Evolutionary conservation across 2,113 vertebrate genomes (phyloP).

Genomic region (Glaucomys volans): DNA sequence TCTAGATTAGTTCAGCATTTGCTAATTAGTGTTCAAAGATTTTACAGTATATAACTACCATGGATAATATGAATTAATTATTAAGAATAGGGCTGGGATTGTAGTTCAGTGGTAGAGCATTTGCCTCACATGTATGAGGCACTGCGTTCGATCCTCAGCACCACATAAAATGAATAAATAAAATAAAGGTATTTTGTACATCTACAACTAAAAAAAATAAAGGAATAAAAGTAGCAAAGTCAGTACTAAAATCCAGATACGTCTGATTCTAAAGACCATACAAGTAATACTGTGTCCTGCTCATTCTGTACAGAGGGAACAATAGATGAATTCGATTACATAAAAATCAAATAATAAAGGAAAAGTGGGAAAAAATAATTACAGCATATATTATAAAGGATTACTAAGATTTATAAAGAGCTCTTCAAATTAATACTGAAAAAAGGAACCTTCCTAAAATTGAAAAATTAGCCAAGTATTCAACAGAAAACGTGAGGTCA

Average conservation of each 20-base stretch:
- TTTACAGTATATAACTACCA: not conserved
- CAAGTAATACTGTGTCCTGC: not conserved
- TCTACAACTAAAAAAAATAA: no score
- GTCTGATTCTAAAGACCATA: not conserved
- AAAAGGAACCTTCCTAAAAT: not conserved
- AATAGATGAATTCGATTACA: not conserved
- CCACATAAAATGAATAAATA: no score
- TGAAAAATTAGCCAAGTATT: slow-evolving; percentile 9
- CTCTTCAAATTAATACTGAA: slow-evolving; percentile 16
- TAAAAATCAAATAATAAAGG: not conserved
- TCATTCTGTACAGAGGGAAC: not conserved
- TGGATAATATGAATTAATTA: not conserved
- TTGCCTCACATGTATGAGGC: no score
- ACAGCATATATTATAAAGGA: not conserved
- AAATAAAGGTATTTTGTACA: no score
- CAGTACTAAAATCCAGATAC: not conserved
- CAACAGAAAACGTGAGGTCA: not conserved
- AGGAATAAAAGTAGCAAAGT: not conserved
- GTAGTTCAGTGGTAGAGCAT: no score
- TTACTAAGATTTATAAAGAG: not conserved
- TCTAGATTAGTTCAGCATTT: not conserved
- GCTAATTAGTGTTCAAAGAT: not conserved
- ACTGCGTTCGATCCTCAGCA: no score
- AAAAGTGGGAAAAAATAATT: not conserved
- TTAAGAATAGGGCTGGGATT: no score